Base-by-base conservation (phyloP, 1,140 invertebrate species). In the Cotesia glomerata region DNA sequence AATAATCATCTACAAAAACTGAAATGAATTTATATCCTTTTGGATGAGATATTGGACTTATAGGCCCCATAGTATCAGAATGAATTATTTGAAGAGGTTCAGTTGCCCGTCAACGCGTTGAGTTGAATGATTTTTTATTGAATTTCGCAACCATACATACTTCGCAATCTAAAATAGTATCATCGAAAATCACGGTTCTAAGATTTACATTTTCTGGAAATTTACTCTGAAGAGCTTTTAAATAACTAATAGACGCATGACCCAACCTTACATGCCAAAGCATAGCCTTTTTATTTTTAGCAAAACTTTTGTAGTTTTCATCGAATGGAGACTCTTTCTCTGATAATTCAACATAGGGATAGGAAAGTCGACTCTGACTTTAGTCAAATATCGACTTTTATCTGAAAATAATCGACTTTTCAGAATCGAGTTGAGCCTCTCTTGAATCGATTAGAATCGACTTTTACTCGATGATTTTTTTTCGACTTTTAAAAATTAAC, bases 211-310 rank as follows among this genome's bases (percentile, higher is more conserved):
- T 71, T 36, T 71, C 65, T 49, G 39, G 39, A 54, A 63, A 62
- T 54, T 63, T 62, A 14, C 49, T 75, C 71, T 78, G 69, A 45
- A 78, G 26, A 62, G 72, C 59, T 58, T 74, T 75, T 26, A 76
- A 64, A 35, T 76, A 76, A 9, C 49, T 64, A 0, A 72, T 4
- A 3, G 77, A 78, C 54, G 70, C 75, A 68, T 76, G 69, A 9
- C 75, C 75, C 34, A 78, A 26, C 39, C 73, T 54, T 8, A 75
- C 75, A 65, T 78, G 77, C 77, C 75, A 78, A 26, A 77, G 36
- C 72, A 77, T 71, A 1, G 74, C 72, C 35, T 70, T 69, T 52
- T 77, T 75, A 59, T 69, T 77, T 62, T 56, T 72, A 11, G 18
- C 59, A 54, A 69, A 69, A 18, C 39, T 68, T 62, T 63, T 56